Evolutionary conservation across 2,797 vertebrate genomes (phyloP), one percentile per base, ranked within the genome.

Genomic region (Lacerta agilis): DNA sequence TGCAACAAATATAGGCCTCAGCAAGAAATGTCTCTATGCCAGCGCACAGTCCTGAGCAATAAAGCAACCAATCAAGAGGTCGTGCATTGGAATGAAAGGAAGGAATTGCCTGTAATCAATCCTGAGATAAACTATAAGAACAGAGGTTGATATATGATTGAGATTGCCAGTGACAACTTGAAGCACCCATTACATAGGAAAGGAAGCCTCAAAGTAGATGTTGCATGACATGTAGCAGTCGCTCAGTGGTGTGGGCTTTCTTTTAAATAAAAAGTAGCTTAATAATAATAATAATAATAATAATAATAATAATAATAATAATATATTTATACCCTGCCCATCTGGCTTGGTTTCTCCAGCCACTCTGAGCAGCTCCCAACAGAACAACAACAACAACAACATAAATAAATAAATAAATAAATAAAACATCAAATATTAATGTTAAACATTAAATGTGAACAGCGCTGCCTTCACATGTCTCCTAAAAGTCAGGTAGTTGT

Each of bases 41-140:
- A 89, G 41, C 0, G 17, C 69, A 78, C 0, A 6, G 66, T 67
- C 0, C 0, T 75, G 83, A 67, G 45, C 78, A 87, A 87, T 90
- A 81, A 85, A 61, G 71, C 61, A 88, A 78, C 92, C 93, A 91
- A 91, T 82, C 79, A 86, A 88, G 90, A 94, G 88, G 80, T 75
- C 93, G 87, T 87, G n/a, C 86, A 91, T 94, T 91, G 92, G 87
- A 89, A 89, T 82, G 87, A 91, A 95, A 41, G 3, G 90, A 93
- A 93, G 91, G 87, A 91, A 87, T 86, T 84, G 92, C 67, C 89
- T 94, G 91, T 86, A 92, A 96, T 96, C 95, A 94, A 94, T 94
- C 75, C 82, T 78, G 91, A 90, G 92, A 94, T 95, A 92, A 91
- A 91, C 94, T 95, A 95, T 92, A 86, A 89, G 58, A 38, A 27